A percentile compares a stretch with the other conserved stretches of the same genome.
These are phyloP conservation scores for Sciaenops ocellatus DNA, from an alignment of 2,797 vertebrate species.

Conservation along the genomic window DNA sequence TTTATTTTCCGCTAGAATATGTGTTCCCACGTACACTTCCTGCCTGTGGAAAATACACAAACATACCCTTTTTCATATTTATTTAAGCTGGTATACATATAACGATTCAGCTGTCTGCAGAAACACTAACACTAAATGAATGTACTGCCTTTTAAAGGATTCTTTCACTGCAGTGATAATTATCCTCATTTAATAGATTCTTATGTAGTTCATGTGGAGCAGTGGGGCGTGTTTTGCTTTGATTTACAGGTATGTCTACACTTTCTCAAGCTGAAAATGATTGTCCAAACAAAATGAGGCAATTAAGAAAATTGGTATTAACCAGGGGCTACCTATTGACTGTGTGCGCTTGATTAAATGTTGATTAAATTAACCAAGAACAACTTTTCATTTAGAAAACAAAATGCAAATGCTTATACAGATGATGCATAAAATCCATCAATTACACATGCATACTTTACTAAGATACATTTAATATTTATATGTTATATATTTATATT, in stretches of 20 bases:
- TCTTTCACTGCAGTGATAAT: constrained; percentile 23
- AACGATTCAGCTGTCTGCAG: not conserved
- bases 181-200: constrained; percentile 22
- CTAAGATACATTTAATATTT: too few species aligned
- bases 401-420: not conserved
- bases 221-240: not conserved
- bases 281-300: constrained; percentile 7
- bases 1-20: not conserved
- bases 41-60: constrained; percentile 1
- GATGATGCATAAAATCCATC: not conserved
- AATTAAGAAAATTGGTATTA: constrained; percentile 35
- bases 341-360: constrained; percentile 16
- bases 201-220: not conserved
- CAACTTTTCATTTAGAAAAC: constrained; percentile 12
- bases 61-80: constrained; percentile 4
- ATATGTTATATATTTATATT: not conserved
- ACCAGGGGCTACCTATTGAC: constrained; percentile 5
- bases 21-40: not conserved
- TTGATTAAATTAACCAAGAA: constrained; percentile 15
- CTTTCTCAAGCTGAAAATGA: constrained; percentile 17
- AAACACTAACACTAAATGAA: not conserved
- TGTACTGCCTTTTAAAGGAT: constrained; percentile 1
- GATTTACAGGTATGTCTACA: constrained; percentile 17
- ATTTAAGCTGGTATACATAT: not conserved
- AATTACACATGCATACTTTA: not conserved